Evolutionary conservation across 2,113 vertebrate genomes (phyloP), one percentile per base, ranked within the genome.

Genomic region (Symphodus melops): DNA sequence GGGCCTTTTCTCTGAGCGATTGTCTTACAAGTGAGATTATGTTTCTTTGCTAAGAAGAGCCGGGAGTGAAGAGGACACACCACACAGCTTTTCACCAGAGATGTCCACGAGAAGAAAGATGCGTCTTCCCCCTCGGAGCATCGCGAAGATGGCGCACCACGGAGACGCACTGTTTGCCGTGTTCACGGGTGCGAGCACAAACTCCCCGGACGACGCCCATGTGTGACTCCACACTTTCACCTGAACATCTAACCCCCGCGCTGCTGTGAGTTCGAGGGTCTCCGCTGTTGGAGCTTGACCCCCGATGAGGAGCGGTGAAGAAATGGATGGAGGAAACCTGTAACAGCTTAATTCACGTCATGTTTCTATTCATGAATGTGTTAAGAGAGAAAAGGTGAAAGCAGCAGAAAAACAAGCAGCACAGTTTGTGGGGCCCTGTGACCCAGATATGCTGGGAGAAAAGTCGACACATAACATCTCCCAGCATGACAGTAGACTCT

Each of bases 11-110:
- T 61, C 65, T 54, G 44, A 51, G 65, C 58, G 63, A 84, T 79
- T 80, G 58, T 87, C 88, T 92, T 84, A 82, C 78, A 75, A 87
- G 79, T 63, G 54, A 82, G 86, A 92, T 93, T 88, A 79, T 44
- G 86, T 94, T 92, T 91, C 90, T 52, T 70, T 39, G 58, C 67
- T 61, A 41, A 33, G 28, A 33, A 33, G 28, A 33, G 28, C 28
- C 6, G 41, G 46, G 79, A 88, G 79, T 81, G 80, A 84, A 83
- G 78, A 28, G 90, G 86, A 80, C 86, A 66, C 80, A 77, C 56
- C 71, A 57, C 71, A 57, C 75, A 42, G 79, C 81, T 83, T 85
- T 89, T 92, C 75, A 86, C 74, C 68, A 84, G 75, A 80, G 83
- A 85, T 51, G 37, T 70, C 80, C 71, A 75, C 89, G 78, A 83